Conservation (phyloP, 2,113 vertebrate species). For the Erythrocebus patas region DNA sequence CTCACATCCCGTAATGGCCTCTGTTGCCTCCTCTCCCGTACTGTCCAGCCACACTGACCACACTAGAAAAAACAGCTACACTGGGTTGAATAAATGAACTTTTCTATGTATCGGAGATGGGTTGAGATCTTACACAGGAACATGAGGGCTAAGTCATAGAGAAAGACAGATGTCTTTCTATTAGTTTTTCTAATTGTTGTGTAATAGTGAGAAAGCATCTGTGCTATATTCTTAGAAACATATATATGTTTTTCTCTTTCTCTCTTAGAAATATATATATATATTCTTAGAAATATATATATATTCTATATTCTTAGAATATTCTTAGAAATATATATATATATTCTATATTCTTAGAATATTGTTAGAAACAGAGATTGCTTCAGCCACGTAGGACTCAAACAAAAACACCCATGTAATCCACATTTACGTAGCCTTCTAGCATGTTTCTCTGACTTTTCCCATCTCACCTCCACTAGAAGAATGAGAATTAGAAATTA, state of each 20-base stretch:
- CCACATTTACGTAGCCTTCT: too few relatives aligned
- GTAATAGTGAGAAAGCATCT: background rate
- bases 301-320: background rate
- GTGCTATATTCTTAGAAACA: background rate
- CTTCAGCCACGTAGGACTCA: background rate
- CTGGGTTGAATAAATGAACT: background rate
- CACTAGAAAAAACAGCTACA: background rate
- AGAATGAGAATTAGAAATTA: background rate
- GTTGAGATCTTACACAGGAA: background rate
- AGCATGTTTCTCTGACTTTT: background rate
- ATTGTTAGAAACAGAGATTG: background rate
- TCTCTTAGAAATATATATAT: too few relatives aligned
- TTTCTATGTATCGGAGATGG: background rate
- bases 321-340: too few relatives aligned
- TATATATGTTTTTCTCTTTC: too few relatives aligned
- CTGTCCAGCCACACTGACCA: background rate
- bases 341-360: background rate
- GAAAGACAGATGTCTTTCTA: background rate
- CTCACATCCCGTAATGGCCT: fast-evolving
- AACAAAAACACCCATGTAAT: too few relatives aligned
- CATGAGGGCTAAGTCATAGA: background rate
- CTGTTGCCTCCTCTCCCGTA: background rate
- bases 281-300: too few relatives aligned
- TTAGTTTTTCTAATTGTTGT: background rate
- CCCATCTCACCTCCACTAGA: background rate